Percentiles rank a stretch among this genome's conserved stretches.
phyloP scores from a whole-genome alignment of 2,797 vertebrate species.

The Sebastes elongatus region DNA sequence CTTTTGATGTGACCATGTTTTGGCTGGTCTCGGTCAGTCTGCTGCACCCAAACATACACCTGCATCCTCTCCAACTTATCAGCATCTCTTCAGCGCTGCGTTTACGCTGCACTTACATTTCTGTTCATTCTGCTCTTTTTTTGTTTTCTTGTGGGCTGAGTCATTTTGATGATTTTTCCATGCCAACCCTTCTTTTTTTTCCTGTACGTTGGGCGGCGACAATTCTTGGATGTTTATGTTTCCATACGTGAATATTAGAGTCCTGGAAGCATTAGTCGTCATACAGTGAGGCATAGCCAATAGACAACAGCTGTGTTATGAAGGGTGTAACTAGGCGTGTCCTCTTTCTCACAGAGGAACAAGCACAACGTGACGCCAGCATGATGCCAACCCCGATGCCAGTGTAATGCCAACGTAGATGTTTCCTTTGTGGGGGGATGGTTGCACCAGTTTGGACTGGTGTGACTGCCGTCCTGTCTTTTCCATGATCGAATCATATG shows the following conservation, averaged over 20 bases:
- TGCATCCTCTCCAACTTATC: not conserved
- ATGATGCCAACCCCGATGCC: conserved; percentile 1
- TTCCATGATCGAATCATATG: conserved; percentile 24
- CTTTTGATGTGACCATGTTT: conserved; percentile 36
- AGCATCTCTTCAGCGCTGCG: not conserved
- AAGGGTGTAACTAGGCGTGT: conserved; percentile 41
- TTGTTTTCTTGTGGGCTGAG: not conserved
- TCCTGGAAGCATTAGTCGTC: not conserved
- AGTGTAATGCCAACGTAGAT: conserved; percentile 10
- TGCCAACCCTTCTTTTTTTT: not conserved
- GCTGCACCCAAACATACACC: not conserved
- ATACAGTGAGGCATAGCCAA: conserved; percentile 28
- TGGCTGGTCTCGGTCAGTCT: conserved; percentile 10
- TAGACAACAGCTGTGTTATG: conserved; percentile 66
- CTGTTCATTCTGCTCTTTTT: not conserved
- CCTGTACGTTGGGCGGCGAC: not conserved
- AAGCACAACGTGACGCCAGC: conserved; percentile 15
- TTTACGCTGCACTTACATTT: not conserved
- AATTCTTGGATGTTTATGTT: conserved; percentile 50
- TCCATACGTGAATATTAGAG: conserved; percentile 29
- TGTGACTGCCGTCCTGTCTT: conserved; percentile 15
- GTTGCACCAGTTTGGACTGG: conserved; percentile 22
- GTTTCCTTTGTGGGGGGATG: not conserved
- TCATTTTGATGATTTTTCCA: conserved; percentile 37
- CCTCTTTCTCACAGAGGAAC: conserved; percentile 19